phyloP scores from a whole-genome alignment of 2,113 vertebrate species.

The Lampris megalopsis region DNA sequence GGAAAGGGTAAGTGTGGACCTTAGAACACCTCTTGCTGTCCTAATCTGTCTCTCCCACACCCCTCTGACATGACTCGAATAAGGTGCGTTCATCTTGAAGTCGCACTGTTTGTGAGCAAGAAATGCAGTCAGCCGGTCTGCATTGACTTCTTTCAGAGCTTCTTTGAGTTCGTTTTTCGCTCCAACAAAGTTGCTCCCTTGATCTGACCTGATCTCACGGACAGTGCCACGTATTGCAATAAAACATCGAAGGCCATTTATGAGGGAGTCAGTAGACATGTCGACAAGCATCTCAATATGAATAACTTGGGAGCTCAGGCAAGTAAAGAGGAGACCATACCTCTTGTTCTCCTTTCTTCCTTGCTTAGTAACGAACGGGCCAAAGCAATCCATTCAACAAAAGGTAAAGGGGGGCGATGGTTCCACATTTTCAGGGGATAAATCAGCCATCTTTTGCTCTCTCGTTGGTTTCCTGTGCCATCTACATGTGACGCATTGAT shows the following conservation, averaged over 20 bases:
- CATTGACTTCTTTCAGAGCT: no score
- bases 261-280: constrained; percentile 27
- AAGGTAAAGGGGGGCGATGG: constrained; percentile 1
- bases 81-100: constrained; percentile 9
- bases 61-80: constrained; percentile 36
- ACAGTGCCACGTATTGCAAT: constrained; percentile 12
- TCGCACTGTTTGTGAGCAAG: neutral
- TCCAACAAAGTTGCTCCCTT: constrained; percentile 19
- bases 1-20: constrained; percentile 1
- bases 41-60: constrained; percentile 43
- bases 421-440: neutral
- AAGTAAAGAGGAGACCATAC: constrained; percentile 24
- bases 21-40: neutral
- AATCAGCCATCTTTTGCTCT: neutral
- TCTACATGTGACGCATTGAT: constrained; percentile 17
- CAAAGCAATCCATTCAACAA: constrained; percentile 21
- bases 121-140: no score
- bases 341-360: constrained; percentile 4
- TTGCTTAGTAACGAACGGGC: constrained; percentile 15
- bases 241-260: constrained; percentile 25
- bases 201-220: constrained; percentile 18
- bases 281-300: constrained; percentile 33
- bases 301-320: neutral
- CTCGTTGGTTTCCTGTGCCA: neutral
- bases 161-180: no score